Base-by-base conservation (phyloP, 1,140 invertebrate species). In the Triops longicaudatus region DNA sequence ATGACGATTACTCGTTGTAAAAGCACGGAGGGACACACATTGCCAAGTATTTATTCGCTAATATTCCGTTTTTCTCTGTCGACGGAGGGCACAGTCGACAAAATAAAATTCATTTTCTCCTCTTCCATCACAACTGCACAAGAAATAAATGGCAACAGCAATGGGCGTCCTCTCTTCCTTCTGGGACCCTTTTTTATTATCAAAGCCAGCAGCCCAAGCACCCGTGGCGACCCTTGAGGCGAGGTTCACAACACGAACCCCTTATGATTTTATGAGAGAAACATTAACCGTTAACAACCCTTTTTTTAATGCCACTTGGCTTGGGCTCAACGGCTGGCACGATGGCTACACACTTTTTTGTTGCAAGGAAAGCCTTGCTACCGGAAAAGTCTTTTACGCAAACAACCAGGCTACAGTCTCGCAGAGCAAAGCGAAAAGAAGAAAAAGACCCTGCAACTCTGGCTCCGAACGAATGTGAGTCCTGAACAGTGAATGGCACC, bases 231-330 rank as follows among this genome's bases (percentile, higher is more conserved):
- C 50, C 50, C 50, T 63, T 63, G 9, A 63, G 50, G 50, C 50
- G 50, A 63, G 50, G 50, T 63, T 63, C 50, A 63, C 50, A 63
- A 63, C 50, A 63, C 17, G 50, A 63, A 63, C 50, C 50, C 50
- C 50, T 63, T 63, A 63, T 63, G 50, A 63, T 63, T 63, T 63
- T 63, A 63, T 22, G 50, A 63, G 50, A 22, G 50, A 63, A 9
- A 63, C 50, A 63, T 63, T 63, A 63, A 63, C 50, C 50, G 50
- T 63, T 63, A 63, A 63, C 50, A 63, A 63, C 50, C 50, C 50
- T 63, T 63, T 63, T 37, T 63, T 63, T 63, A 63, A 63, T 63
- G 50, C 50, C 50, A 63, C 50, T 63, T 63, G 50, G 50, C 44
- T 63, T 63, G 44, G 44, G 44, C 50, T 63, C 50, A 63, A 63